These are phyloP conservation scores for Buceros bicornis DNA, from an alignment of 2,797 vertebrate species.

Conservation along the genomic window DNA sequence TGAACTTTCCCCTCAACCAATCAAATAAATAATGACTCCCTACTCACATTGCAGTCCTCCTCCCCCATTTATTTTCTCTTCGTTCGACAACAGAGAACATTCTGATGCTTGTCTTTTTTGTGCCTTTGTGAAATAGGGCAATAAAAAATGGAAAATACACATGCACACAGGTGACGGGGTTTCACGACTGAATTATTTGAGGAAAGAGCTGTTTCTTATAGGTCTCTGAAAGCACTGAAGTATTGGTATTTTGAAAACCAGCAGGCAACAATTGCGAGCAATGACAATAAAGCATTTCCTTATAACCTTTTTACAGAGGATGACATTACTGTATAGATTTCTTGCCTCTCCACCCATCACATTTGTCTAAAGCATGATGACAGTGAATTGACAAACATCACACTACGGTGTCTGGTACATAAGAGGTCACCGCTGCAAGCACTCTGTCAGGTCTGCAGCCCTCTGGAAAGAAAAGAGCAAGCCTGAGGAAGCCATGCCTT, in stretches of 20 bases:
- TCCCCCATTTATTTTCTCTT: slow-evolving; percentile 17
- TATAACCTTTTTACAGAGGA: neutral
- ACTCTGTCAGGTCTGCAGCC: neutral
- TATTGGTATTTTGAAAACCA: neutral
- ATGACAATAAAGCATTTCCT: neutral
- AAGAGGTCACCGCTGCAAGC: neutral
- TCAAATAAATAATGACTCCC: slow-evolving; percentile 5
- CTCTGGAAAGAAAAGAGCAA: neutral
- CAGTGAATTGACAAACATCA: neutral
- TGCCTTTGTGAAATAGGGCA: neutral
- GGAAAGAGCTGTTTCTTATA: slow-evolving; percentile 14
- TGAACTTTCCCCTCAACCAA: slow-evolving; percentile 36
- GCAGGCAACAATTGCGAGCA: neutral
- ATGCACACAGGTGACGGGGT: slow-evolving; percentile 13
- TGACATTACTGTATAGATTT: neutral
- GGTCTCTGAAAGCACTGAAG: neutral
- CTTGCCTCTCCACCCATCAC: neutral
- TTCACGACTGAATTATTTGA: neutral
- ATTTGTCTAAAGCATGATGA: neutral
- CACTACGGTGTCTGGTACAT: neutral
- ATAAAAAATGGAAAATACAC: neutral
- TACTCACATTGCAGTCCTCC: neutral
- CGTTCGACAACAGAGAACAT: neutral
- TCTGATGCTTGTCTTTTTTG: neutral
- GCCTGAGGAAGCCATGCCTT: neutral